Conservation (phyloP, 1,140 invertebrate genomes). For the Laupala kohalensis region DNA sequence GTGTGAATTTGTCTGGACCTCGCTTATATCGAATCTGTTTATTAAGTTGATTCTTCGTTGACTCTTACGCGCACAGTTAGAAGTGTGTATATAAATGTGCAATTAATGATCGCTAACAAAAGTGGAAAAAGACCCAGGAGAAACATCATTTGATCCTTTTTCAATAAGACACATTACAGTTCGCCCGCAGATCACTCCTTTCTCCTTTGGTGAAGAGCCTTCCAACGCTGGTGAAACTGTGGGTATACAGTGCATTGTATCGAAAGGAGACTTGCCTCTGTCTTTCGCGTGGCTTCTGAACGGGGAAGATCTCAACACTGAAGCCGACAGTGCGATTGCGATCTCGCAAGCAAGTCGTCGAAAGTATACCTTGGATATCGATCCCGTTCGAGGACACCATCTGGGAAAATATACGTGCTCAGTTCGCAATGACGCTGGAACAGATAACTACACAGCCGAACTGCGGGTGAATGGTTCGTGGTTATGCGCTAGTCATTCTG, state of each 20-base stretch:
- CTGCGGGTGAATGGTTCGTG: constrained; percentile 44
- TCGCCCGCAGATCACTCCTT: constrained; percentile 41
- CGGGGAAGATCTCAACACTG: constrained; percentile 23
- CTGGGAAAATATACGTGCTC: constrained; percentile 58
- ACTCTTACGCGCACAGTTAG: no score
- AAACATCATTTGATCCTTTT: no score
- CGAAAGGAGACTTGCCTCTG: constrained; percentile 63
- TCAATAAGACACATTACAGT: constrained; percentile 32
- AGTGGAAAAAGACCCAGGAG: no score
- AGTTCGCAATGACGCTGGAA: constrained; percentile 43
- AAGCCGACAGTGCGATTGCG: not conserved
- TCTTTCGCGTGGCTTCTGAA: constrained; percentile 59
- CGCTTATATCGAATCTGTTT: no score
- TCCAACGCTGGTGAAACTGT: constrained; percentile 25
- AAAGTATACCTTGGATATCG: constrained; percentile 43
- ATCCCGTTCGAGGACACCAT: constrained; percentile 44
- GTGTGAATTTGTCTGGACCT: no score
- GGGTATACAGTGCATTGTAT: constrained; percentile 43
- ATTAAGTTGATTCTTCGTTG: no score
- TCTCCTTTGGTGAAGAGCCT: constrained; percentile 32
- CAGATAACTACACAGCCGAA: constrained; percentile 41
- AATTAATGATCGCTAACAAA: no score
- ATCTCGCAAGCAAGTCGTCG: not conserved
- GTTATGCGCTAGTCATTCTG: no score
- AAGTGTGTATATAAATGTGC: no score